Evolutionary conservation across 2,888 invertebrate genomes (phyloP), one percentile per base, ranked within the genome.

Genomic region (Trypoxylon attenuatum): DNA sequence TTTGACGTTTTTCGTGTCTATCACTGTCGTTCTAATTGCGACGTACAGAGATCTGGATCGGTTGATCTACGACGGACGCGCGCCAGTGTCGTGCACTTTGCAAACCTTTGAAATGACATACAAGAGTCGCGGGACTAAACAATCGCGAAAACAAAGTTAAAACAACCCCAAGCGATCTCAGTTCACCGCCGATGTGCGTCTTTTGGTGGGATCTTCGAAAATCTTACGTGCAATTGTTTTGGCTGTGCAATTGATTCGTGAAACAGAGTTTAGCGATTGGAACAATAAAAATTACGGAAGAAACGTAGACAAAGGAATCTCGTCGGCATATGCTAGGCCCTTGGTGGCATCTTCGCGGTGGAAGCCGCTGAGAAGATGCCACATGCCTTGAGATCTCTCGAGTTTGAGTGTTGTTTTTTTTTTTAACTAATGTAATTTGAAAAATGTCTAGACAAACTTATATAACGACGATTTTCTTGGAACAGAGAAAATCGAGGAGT

Each of bases 281-380:
- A 43, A 64, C 57, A 64, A 66, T 60, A 52, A 29, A 2, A 23
- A 59, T 47, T 38, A 22, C 16, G 29, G n/a, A 38, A 33, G 45
- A 33, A 43, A 57, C 8, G 51, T 60, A 66, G 60, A 67, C 68
- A 67, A 66, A 60, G 68, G 50, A 53, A 41, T 52, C 29, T 15
- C 47, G 54, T 52, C 56, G 61, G 68, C 68, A 69, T 69, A 69
- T 67, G 67, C 67, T 66, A 57, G 53, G 46, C 21, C 53, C n/a
- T 6, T 22, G 16, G 23, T 61, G 46, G 29, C 21, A 38, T 22
- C 13, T 25, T 27, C 27, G 13, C 19, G 10, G 38, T 8, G 21
- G 15, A 45, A 39, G 43, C 21, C 23, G n/a, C 15, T n/a, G 43
- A 25, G 43, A 5, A 45, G 39, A 29, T 53, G 49, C 38, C 19